phyloP scores from a whole-genome alignment of 2,797 vertebrate genomes.

The Fundulus diaphanus region DNA sequence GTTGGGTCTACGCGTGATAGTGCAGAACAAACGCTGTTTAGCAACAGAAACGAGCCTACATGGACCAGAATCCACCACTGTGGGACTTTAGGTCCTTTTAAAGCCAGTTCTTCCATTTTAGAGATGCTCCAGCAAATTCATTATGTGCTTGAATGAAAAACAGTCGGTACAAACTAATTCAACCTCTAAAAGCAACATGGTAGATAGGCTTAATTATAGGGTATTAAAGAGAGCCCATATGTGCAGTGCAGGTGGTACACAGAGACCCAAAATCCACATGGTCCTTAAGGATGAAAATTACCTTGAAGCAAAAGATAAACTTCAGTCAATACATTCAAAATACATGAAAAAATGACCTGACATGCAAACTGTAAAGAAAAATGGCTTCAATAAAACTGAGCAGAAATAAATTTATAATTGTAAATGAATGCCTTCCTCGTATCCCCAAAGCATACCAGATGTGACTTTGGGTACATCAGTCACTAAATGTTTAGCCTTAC shows the following conservation, averaged over 20 bases:
- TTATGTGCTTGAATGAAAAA: no score
- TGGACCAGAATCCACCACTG: no score
- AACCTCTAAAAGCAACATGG: neutral
- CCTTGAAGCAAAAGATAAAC: neutral
- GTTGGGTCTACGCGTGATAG: no score
- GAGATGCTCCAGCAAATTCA: no score
- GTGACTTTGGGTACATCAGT: neutral
- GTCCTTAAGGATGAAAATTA: neutral
- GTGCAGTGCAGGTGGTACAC: neutral
- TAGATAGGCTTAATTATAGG: neutral
- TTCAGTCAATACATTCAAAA: neutral
- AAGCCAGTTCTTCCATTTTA: no score
- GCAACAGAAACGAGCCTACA: no score
- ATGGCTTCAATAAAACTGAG: neutral
- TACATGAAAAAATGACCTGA: neutral
- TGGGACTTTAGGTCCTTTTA: no score
- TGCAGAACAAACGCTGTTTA: no score
- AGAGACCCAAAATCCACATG: no score
- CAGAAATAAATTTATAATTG: neutral
- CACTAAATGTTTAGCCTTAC: neutral
- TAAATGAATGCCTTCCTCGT: neutral
- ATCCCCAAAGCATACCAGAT: neutral
- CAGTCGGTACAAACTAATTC: neutral
- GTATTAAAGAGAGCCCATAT: neutral
- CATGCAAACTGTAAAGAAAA: neutral